A percentile compares a stretch with the other conserved stretches of the same genome.
These are phyloP conservation scores for Pipistrellus nathusii DNA, from an alignment of 2,797 vertebrate genomes.

Conservation along the genomic window DNA sequence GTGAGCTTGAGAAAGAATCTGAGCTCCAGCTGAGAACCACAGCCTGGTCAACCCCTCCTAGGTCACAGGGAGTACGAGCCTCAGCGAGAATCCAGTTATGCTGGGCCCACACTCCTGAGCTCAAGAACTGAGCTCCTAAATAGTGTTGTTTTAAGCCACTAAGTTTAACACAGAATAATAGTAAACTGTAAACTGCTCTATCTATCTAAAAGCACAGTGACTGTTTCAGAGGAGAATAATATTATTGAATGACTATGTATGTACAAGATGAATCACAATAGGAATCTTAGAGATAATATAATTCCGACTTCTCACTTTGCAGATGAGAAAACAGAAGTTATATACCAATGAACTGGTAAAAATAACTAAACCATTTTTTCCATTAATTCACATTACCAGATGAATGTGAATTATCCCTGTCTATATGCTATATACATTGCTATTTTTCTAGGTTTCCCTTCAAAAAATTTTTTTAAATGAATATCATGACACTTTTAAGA, in stretches of 20 bases:
- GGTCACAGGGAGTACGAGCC: not conserved
- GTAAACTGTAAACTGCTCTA: not conserved
- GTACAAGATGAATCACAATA: not conserved
- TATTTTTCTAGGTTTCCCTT: not conserved
- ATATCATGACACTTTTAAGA: not conserved
- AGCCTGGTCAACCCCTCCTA: no score
- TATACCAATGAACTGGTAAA: not conserved
- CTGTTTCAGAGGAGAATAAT: not conserved
- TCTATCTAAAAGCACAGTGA: not conserved
- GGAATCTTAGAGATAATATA: not conserved
- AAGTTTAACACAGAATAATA: not conserved
- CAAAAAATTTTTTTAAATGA: not conserved
- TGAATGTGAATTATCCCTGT: not conserved
- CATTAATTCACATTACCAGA: no score
- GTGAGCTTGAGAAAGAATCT: not conserved
- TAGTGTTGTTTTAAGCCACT: not conserved
- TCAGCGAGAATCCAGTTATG: not conserved
- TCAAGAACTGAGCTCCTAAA: not conserved
- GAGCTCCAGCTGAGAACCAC: not conserved
- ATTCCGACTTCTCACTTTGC: not conserved
- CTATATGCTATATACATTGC: not conserved
- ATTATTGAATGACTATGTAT: not conserved
- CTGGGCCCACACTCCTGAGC: not conserved
- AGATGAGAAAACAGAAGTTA: not conserved
- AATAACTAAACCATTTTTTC: not conserved